Evolutionary conservation across 2,113 vertebrate species (phyloP).

Genomic region (Jaculus jaculus): DNA sequence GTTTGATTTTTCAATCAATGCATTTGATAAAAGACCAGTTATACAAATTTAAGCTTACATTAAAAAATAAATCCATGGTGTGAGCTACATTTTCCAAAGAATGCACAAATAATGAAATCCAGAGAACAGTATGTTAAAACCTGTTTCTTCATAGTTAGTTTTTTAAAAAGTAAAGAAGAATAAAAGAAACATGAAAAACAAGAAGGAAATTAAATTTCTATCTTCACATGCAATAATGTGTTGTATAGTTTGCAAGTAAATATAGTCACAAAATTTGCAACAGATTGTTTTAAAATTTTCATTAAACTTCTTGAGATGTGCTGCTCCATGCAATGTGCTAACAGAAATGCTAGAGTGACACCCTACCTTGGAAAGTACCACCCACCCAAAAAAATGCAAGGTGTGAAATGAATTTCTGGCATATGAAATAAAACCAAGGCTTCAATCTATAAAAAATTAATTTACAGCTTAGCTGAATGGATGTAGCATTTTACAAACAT

Average conservation of each 20-base stretch:
- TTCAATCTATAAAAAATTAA: conserved; percentile 82
- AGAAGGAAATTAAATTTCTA: conserved; percentile 77
- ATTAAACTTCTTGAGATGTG: conserved; percentile 78
- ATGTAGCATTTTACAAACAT: conserved; percentile 81
- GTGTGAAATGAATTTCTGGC: conserved; percentile 80
- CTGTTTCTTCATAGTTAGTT: not conserved
- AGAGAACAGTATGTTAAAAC: conserved; percentile 44
- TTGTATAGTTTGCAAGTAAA: conserved; percentile 73
- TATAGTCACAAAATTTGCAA: conserved; percentile 76
- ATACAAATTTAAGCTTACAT: conserved; percentile 7
- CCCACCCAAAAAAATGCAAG: no score
- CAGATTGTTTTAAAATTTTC: conserved; percentile 75
- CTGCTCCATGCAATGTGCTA: conserved; percentile 46
- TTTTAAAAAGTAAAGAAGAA: conserved; percentile 13
- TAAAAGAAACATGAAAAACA: conserved; percentile 19
- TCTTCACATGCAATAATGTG: conserved; percentile 73
- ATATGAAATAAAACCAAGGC: conserved; percentile 74
- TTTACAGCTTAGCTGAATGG: conserved; percentile 83
- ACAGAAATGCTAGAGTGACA: conserved; percentile 73
- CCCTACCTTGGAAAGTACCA: no score
- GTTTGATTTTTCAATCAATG: not conserved
- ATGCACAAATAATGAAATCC: conserved; percentile 39
- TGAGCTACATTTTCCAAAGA: conserved; percentile 64
- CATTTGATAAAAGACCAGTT: conserved; percentile 22
- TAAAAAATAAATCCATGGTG: not conserved